Evolutionary conservation across 2,888 invertebrate species (phyloP).

Genomic region (Euphydryas editha): DNA sequence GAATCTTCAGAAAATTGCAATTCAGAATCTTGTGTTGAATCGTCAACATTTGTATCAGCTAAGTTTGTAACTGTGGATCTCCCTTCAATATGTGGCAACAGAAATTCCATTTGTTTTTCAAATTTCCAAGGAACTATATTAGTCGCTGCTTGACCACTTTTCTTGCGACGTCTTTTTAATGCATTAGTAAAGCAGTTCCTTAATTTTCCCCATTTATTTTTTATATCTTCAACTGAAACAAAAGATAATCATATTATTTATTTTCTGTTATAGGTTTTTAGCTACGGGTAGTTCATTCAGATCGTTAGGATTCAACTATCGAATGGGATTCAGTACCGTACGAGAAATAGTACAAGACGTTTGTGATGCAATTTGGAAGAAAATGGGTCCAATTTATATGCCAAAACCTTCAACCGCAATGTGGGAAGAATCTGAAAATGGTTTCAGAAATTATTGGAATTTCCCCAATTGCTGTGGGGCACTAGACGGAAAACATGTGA

Average conservation of each 20-base stretch:
- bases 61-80: conserved; percentile 14
- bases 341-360: conserved; percentile 40
- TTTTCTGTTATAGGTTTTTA: conserved; percentile 44
- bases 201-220: conserved; percentile 42
- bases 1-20: conserved; percentile 9
- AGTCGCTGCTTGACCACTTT: conserved; percentile 40
- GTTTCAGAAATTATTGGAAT: conserved; percentile 35
- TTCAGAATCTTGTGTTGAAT: conserved; percentile 29
- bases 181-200: conserved; percentile 42
- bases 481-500: conserved; percentile 41
- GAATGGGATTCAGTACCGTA: conserved; percentile 38
- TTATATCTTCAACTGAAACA: conserved; percentile 41
- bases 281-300: conserved; percentile 45
- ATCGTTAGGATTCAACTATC: conserved; percentile 48
- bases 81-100: conserved; percentile 38
- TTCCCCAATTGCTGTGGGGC: conserved; percentile 19
- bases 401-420: conserved; percentile 38
- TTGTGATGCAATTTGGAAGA: conserved; percentile 48
- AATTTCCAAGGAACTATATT: conserved; percentile 42
- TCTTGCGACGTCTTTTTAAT: conserved; percentile 39
- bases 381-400: conserved; percentile 44
- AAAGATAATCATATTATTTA: conserved; percentile 26
- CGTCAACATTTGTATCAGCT: not conserved
- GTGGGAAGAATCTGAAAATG: conserved; percentile 40
- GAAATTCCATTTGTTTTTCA: conserved; percentile 46